Conservation (phyloP, 2,797 vertebrate species). For the Gallirallus australis region DNA sequence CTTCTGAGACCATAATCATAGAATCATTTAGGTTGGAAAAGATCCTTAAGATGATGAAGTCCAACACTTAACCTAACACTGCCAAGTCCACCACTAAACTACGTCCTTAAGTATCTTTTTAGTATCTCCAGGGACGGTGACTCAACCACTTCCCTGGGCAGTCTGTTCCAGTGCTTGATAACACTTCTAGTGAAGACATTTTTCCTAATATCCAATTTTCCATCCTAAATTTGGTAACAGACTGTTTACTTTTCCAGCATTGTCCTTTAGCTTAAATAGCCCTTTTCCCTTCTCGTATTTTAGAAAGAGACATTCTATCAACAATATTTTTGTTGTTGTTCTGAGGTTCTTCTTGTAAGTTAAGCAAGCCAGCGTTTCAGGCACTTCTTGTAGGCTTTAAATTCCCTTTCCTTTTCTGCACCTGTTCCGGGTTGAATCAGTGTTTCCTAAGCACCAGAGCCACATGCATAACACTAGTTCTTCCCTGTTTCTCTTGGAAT, state of each 20-base stretch:
- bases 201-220: not conserved
- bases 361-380: not conserved
- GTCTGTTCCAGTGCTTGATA: too few species aligned
- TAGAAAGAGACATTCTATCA: not conserved
- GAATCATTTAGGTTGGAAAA: too few species aligned
- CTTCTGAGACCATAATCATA: not conserved
- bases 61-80: too few species aligned
- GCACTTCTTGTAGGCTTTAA: not conserved
- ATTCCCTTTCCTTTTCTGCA: slow-evolving; percentile 7
- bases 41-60: too few species aligned
- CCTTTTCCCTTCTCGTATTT: not conserved
- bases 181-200: too few species aligned
- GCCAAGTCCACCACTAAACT: too few species aligned
- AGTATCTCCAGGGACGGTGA: too few species aligned
- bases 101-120: too few species aligned
- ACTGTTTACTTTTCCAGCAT: not conserved
- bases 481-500: slow-evolving; percentile 18
- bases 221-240: not conserved
- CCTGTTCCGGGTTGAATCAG: slow-evolving; percentile 13
- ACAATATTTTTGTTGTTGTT: not conserved
- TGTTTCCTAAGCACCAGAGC: slow-evolving; percentile 10
- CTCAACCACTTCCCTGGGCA: too few species aligned
- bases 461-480: not conserved
- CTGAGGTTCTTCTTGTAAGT: not conserved
- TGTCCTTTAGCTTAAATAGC: not conserved